Conservation (phyloP, 2,797 vertebrate species). For the Aeoliscus strigatus region DNA sequence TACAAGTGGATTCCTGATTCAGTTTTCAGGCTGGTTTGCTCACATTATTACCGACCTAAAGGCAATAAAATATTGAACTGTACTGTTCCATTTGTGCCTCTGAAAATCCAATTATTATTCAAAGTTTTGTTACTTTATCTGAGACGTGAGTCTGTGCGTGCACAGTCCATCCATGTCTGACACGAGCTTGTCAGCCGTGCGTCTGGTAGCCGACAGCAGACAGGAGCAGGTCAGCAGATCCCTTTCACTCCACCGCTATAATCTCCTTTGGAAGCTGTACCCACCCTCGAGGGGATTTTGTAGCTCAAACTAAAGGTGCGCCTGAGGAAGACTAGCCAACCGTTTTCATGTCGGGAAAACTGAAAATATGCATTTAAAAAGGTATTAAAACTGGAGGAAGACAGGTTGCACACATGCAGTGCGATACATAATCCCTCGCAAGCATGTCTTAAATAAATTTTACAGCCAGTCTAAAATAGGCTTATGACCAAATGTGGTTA, state of each 20-base stretch:
- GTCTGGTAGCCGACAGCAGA: constrained; percentile 16
- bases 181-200: constrained; percentile 2
- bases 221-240: constrained; percentile 33
- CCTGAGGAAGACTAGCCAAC: neutral
- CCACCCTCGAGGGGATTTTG: constrained; percentile 23
- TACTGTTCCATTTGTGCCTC: constrained; percentile 31
- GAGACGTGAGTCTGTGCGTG: constrained; percentile 2
- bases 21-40: constrained; percentile 67
- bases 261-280: constrained; percentile 39
- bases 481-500: constrained; percentile 35
- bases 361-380: constrained; percentile 4
- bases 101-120: constrained; percentile 5
- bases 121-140: neutral
- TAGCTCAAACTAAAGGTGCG: constrained; percentile 25
- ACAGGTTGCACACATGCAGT: constrained; percentile 7
- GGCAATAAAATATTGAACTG: constrained; percentile 65
- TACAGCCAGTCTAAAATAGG: constrained; percentile 43
- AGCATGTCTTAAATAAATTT: constrained; percentile 19
- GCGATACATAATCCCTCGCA: constrained; percentile 1
- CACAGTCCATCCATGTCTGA: constrained; percentile 4
- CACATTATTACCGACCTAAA: constrained; percentile 52
- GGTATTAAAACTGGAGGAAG: neutral
- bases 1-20: constrained; percentile 67
- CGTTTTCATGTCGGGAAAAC: neutral
- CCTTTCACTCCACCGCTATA: constrained; percentile 29